phyloP scores from a whole-genome alignment of 1,140 invertebrate genomes.

The Gryon sp. region DNA sequence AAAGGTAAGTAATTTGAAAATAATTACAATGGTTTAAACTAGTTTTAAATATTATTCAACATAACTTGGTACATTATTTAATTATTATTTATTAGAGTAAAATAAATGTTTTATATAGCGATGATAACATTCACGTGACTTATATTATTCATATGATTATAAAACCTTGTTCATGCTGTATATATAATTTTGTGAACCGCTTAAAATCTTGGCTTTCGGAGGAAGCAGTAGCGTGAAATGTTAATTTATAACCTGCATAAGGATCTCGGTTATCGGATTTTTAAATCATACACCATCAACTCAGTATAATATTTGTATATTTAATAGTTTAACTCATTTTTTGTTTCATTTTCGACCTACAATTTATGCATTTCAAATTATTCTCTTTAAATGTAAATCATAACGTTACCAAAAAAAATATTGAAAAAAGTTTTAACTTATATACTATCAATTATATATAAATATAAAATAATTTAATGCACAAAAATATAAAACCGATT shows the following conservation, averaged over 20 bases:
- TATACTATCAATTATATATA: too few species aligned
- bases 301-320: conserved; percentile 11
- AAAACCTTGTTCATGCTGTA: conserved; percentile 2
- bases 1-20: too few species aligned
- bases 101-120: too few species aligned
- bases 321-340: not conserved
- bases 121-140: conserved; percentile 12
- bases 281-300: conserved; percentile 14
- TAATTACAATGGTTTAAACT: too few species aligned
- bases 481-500: too few species aligned
- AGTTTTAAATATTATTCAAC: too few species aligned
- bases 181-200: conserved; percentile 13
- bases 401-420: too few species aligned
- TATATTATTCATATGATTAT: conserved; percentile 20
- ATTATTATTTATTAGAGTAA: too few species aligned
- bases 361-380: conserved; percentile 5
- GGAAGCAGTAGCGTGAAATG: conserved; percentile 19
- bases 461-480: too few species aligned
- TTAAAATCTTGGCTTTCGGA: conserved; percentile 16
- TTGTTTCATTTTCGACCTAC: not conserved
- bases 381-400: not conserved
- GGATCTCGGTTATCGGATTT: conserved; percentile 8
- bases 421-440: too few species aligned
- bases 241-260: conserved; percentile 30
- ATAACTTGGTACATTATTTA: too few species aligned